These are phyloP conservation scores for Aporrectodea caliginosa DNA, from an alignment of 1,140 invertebrate genomes.

Conservation along the genomic window DNA sequence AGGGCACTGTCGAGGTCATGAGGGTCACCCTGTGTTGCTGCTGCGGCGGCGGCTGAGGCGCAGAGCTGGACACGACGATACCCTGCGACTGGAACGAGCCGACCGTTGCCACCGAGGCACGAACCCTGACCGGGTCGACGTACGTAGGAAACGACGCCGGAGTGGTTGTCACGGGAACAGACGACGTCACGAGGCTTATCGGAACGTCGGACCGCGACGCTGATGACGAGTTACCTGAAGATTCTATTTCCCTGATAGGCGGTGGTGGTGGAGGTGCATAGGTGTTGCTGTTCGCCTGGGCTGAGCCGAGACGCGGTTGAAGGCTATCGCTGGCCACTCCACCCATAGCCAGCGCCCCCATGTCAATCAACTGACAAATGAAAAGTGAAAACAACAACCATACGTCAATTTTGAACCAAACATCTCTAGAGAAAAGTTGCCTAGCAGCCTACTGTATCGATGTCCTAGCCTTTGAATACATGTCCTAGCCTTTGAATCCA, in stretches of 20 bases:
- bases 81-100: too few species aligned
- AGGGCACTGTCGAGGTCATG: conserved; percentile 38
- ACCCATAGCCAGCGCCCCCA: neutral
- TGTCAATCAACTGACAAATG: neutral
- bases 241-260: neutral
- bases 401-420: too few species aligned
- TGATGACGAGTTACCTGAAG: too few species aligned
- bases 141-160: neutral
- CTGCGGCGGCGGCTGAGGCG: conserved; percentile 7
- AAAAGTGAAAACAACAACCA: neutral
- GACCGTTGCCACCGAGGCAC: too few species aligned
- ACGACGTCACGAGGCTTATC: neutral
- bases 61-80: neutral
- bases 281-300: neutral
- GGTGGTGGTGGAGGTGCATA: neutral
- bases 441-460: too few species aligned
- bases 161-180: neutral
- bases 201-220: neutral
- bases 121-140: too few species aligned
- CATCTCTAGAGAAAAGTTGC: too few species aligned
- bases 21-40: conserved; percentile 42
- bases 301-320: neutral
- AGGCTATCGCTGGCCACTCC: neutral
- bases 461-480: too few species aligned
- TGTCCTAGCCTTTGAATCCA: too few species aligned